A percentile compares a stretch with the other conserved stretches of the same genome.
Evolutionary conservation across 1,140 invertebrate species (phyloP).

Genomic region (Thalassaphorura encarpata): DNA sequence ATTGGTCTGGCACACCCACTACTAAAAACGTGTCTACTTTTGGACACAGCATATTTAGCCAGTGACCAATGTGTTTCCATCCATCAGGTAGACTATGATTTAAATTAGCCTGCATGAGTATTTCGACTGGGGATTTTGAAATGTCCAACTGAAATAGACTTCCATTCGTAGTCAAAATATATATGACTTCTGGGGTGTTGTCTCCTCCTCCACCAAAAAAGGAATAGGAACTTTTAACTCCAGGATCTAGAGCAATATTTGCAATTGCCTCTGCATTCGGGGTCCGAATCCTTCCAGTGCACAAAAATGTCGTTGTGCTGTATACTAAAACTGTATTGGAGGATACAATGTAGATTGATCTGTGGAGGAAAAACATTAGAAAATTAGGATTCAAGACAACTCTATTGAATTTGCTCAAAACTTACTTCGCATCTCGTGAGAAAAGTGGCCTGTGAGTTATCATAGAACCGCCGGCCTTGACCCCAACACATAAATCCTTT

Average conservation of each 20-base stretch:
- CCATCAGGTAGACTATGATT: background rate
- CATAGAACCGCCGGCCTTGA: constrained; percentile 50
- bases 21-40: constrained; percentile 6
- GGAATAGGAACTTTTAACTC: too few relatives aligned
- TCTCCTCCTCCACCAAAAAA: too few relatives aligned
- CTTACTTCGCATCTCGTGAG: constrained; percentile 53
- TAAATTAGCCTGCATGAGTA: background rate
- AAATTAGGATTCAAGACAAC: background rate
- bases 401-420: constrained; percentile 24
- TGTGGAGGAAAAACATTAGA: background rate
- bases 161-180: background rate
- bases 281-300: constrained; percentile 8
- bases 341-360: constrained; percentile 1
- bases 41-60: constrained; percentile 3
- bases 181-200: background rate
- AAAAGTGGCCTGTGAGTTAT: constrained; percentile 50
- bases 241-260: constrained; percentile 11
- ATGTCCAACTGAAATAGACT: background rate
- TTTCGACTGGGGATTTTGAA: too few relatives aligned
- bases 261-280: constrained; percentile 17
- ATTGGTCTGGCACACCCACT: constrained; percentile 10
- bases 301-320: constrained; percentile 7
- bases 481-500: constrained; percentile 32
- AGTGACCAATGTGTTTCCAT: constrained; percentile 10
- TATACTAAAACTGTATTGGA: constrained; percentile 12